Conservation (phyloP, 92 coral and sea anemone species). For the Phymanthus crucifer region DNA sequence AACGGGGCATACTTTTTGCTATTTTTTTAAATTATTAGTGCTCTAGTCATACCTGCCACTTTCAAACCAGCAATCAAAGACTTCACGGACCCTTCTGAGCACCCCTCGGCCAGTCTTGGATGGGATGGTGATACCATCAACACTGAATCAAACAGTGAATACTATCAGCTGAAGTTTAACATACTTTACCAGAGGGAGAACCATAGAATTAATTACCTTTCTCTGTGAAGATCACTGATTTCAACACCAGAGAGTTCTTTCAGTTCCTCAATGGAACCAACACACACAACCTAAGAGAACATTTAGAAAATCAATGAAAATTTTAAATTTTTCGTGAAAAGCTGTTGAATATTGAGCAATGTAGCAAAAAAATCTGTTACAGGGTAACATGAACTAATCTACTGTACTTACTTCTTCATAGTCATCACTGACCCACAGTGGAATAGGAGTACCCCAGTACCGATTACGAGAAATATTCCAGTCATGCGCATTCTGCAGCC, state of each 20-base stretch:
- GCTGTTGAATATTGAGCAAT: no score
- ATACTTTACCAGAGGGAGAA: neutral
- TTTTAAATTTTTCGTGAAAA: no score
- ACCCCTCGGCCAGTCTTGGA: conserved; percentile 94
- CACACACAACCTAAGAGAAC: conserved; percentile 75
- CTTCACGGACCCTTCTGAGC: conserved; percentile 85
- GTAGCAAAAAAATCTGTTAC: no score
- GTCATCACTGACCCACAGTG: conserved; percentile 99
- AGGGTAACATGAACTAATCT: no score
- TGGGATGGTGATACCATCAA: conserved; percentile 88
- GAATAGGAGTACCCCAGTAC: conserved; percentile 99
- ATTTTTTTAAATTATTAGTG: neutral
- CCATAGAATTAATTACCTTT: conserved; percentile 75
- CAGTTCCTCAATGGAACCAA: conserved; percentile 95
- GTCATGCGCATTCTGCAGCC: conserved; percentile 98
- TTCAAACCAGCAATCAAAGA: conserved; percentile 99
- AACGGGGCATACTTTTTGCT: no score
- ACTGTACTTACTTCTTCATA: conserved; percentile 80
- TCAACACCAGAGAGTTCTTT: conserved; percentile 87
- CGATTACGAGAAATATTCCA: conserved; percentile 99
- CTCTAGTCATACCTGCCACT: conserved; percentile 82
- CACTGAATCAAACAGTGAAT: conserved; percentile 42
- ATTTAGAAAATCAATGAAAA: neutral
- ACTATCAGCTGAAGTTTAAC: neutral
- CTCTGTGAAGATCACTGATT: conserved; percentile 92